Evolutionary conservation across 2,797 vertebrate genomes (phyloP).

Genomic region (Chaenodraco wilsoni): DNA sequence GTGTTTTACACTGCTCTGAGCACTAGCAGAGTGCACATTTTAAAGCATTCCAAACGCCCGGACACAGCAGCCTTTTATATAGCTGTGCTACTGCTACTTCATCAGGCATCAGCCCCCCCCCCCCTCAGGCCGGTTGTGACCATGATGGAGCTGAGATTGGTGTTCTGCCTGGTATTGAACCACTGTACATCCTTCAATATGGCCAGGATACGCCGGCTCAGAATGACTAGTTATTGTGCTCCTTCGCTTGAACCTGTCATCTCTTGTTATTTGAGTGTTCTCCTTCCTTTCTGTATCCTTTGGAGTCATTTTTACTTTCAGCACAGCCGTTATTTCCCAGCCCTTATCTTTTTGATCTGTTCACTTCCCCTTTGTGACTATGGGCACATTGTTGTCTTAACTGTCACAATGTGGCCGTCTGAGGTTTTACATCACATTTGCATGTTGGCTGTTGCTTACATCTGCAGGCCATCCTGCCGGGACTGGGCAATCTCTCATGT

Average conservation of each 20-base stretch:
- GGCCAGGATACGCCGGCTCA: conserved; percentile 22
- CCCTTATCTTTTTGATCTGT: conserved; percentile 6
- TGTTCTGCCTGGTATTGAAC: conserved; percentile 31
- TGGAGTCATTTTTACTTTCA: conserved; percentile 20
- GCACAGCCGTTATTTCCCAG: conserved; percentile 17
- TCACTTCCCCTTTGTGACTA: conserved; percentile 27
- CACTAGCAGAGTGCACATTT: conserved; percentile 49
- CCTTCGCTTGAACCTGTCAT: conserved; percentile 13
- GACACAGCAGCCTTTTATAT: conserved; percentile 42
- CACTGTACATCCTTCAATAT: conserved; percentile 25
- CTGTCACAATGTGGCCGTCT: conserved; percentile 62
- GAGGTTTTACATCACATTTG: conserved; percentile 64
- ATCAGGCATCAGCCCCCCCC: conserved; percentile 32
- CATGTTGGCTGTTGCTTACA: conserved; percentile 66
- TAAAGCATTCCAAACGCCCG: conserved; percentile 43
- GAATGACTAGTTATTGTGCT: conserved; percentile 27
- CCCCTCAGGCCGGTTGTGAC: conserved; percentile 34
- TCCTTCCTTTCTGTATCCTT: conserved; percentile 15
- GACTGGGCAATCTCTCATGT: conserved; percentile 57
- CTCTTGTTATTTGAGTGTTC: conserved; percentile 29
- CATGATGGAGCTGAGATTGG: conserved; percentile 52
- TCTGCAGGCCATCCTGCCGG: conserved; percentile 70
- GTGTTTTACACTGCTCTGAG: conserved; percentile 60
- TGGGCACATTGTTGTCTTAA: conserved; percentile 56
- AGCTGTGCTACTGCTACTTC: conserved; percentile 45